These are phyloP conservation scores for Eubasilissa regina DNA, from an alignment of 1,140 invertebrate species.

Conservation along the genomic window DNA sequence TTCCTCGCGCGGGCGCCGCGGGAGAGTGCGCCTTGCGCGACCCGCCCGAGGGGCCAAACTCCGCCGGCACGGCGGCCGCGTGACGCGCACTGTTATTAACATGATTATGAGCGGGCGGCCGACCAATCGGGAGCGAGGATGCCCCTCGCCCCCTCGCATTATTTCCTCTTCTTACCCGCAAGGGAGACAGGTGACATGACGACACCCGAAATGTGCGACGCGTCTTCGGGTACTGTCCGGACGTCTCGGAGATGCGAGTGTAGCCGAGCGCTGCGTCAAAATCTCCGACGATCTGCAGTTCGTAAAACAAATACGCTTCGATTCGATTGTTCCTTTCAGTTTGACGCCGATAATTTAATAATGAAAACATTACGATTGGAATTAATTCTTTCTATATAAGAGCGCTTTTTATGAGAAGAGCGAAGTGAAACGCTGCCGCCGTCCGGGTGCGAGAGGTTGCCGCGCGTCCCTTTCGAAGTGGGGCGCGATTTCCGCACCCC, in stretches of 20 bases:
- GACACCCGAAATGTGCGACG: constrained; percentile 39
- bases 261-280: not conserved
- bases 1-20: constrained; percentile 2
- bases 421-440: no score
- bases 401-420: no score
- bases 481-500: no score
- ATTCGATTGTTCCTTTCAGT: no score
- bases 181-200: constrained; percentile 6
- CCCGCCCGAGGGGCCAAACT: constrained; percentile 33
- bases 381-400: no score
- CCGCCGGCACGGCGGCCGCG: constrained; percentile 19
- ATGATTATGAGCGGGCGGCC: constrained; percentile 43
- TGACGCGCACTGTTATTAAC: constrained; percentile 50
- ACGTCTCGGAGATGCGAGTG: not conserved
- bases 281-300: not conserved
- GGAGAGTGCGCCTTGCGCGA: constrained; percentile 11
- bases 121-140: constrained; percentile 20
- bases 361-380: no score
- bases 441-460: no score
- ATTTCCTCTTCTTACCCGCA: constrained; percentile 4
- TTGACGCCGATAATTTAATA: no score
- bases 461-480: no score
- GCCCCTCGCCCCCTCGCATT: not conserved
- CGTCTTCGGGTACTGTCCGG: constrained; percentile 1
- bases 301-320: no score